Evolutionary conservation across 1,140 invertebrate species (phyloP).

Genomic region (Bombus sylvicola): DNA sequence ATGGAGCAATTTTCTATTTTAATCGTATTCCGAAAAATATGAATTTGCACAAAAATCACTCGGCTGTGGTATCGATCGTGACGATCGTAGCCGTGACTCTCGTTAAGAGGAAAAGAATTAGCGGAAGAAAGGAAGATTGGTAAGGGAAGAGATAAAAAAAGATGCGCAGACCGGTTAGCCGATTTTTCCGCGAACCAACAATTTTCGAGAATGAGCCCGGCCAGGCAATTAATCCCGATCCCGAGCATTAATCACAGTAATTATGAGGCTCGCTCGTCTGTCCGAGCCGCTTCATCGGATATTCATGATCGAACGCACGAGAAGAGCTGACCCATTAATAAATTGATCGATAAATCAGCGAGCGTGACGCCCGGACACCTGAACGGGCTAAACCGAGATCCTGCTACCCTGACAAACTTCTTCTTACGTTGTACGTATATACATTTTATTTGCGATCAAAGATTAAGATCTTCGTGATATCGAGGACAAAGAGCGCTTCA

Average conservation of each 20-base stretch:
- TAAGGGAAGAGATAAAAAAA: neutral
- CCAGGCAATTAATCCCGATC: slow-evolving; percentile 40
- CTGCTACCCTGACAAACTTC: neutral
- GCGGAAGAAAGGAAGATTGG: neutral
- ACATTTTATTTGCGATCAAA: neutral
- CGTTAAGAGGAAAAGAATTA: neutral
- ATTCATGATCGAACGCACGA: slow-evolving; percentile 67
- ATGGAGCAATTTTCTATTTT: too few relatives aligned
- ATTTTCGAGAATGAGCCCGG: slow-evolving; percentile 30
- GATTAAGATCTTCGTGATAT: neutral
- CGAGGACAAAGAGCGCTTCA: too few relatives aligned
- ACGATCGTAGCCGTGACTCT: too few relatives aligned
- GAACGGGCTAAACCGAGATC: slow-evolving; percentile 19
- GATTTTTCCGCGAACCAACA: neutral
- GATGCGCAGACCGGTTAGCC: neutral
- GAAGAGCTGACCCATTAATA: slow-evolving; percentile 62
- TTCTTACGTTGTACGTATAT: neutral
- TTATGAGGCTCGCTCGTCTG: slow-evolving; percentile 55
- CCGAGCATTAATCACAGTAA: slow-evolving; percentile 51
- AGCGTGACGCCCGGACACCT: slow-evolving; percentile 38
- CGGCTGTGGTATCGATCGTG: too few relatives aligned
- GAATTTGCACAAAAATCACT: too few relatives aligned
- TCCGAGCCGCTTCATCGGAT: slow-evolving; percentile 49
- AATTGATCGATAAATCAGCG: slow-evolving; percentile 68
- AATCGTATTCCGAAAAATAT: too few relatives aligned